Conservation (phyloP, 2,797 vertebrate genomes). For the Botia kubotai region DNA sequence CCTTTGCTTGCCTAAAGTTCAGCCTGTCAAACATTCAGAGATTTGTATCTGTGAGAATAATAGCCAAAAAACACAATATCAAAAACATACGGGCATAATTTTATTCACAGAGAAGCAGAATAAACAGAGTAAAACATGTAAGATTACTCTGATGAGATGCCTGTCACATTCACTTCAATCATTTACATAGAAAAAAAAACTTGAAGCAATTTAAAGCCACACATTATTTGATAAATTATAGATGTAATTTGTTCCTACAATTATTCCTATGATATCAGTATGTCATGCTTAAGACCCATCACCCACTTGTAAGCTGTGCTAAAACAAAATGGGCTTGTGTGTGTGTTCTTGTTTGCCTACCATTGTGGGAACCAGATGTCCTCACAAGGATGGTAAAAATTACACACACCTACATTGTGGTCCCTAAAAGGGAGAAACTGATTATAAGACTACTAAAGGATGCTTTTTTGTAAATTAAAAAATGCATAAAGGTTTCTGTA, state of each 20-base stretch:
- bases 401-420: too few relatives aligned
- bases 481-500: too few relatives aligned
- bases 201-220: too few relatives aligned
- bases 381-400: too few relatives aligned
- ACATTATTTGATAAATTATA: too few relatives aligned
- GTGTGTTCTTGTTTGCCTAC: not conserved
- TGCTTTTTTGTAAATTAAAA: too few relatives aligned
- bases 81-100: constrained; percentile 3
- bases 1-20: not conserved
- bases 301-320: not conserved
- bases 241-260: not conserved
- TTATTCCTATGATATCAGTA: not conserved
- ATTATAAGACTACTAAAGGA: too few relatives aligned
- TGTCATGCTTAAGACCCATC: not conserved
- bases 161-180: not conserved
- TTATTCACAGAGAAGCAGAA: not conserved
- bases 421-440: too few relatives aligned
- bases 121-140: not conserved
- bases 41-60: constrained; percentile 1
- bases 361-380: too few relatives aligned
- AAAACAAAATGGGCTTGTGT: not conserved
- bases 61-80: not conserved
- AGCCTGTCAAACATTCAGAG: constrained; percentile 24
- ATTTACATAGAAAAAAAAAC: not conserved
- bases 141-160: not conserved